Percentiles rank a stretch among this genome's conserved stretches.
Evolutionary conservation across 2,888 invertebrate genomes (phyloP).

Genomic region (Emmelina monodactyla): DNA sequence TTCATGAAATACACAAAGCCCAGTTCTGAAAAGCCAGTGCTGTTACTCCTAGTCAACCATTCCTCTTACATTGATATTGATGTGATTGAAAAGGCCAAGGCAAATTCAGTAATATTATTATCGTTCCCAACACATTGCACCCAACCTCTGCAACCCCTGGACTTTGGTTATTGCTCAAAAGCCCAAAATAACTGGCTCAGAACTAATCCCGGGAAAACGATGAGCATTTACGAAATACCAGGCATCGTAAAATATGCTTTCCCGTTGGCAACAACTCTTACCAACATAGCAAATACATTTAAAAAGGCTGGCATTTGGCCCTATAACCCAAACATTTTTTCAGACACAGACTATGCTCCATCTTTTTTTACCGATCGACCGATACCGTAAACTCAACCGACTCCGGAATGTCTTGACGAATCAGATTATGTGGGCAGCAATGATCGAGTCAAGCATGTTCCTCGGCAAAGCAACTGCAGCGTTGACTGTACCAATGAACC

Average conservation of each 20-base stretch:
- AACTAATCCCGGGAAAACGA: no score
- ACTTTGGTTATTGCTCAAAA: constrained; percentile 11
- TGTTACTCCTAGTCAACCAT: no score
- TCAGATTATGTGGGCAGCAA: constrained; percentile 6
- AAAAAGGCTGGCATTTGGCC: constrained; percentile 17
- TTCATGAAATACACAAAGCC: no score
- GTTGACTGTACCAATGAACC: constrained; percentile 7
- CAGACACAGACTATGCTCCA: constrained; percentile 9
- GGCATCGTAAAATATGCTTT: no score
- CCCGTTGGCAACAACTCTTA: constrained; percentile 12
- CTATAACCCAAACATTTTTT: constrained; percentile 11
- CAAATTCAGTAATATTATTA: no score
- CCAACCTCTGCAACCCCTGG: no score
- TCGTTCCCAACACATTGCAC: no score
- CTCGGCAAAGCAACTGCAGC: constrained; percentile 5
- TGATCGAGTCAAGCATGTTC: constrained; percentile 4
- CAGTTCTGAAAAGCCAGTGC: no score
- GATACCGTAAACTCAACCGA: constrained; percentile 2
- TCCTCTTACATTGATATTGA: no score
- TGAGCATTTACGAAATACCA: no score
- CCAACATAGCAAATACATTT: constrained; percentile 14
- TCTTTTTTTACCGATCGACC: constrained; percentile 12
- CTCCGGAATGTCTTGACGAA: not conserved
- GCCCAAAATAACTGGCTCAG: no score
- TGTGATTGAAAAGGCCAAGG: no score